A percentile compares a stretch with the other conserved stretches of the same genome.
These are phyloP conservation scores for Remorina albescens DNA, from an alignment of 2,797 vertebrate genomes.

Conservation along the genomic window DNA sequence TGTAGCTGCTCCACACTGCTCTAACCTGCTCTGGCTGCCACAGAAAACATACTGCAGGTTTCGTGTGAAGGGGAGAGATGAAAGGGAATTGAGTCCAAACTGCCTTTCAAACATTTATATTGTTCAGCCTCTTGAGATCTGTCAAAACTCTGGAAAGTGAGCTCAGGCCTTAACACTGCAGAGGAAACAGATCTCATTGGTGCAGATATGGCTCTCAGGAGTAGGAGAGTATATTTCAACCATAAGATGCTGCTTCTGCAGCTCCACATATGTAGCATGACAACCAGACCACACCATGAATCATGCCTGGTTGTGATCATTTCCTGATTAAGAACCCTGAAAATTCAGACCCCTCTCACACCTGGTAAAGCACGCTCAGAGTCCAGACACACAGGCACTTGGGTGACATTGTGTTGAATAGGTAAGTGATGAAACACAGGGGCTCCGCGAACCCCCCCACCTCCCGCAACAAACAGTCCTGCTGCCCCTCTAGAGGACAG, in stretches of 20 bases:
- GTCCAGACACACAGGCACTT: conserved; percentile 67
- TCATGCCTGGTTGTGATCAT: conserved; percentile 73
- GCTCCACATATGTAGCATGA: conserved; percentile 60
- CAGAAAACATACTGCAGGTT: conserved; percentile 68
- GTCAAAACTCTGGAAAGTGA: conserved; percentile 71
- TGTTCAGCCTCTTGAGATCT: conserved; percentile 71
- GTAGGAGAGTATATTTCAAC: conserved; percentile 63
- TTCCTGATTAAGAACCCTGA: conserved; percentile 76
- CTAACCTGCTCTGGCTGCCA: conserved; percentile 65
- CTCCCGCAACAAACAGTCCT: conserved; percentile 62
- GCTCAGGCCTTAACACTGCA: conserved; percentile 61
- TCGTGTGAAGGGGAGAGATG: conserved; percentile 68
- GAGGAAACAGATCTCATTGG: conserved; percentile 60
- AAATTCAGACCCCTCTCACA: conserved; percentile 72
- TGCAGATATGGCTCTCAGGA: conserved; percentile 69
- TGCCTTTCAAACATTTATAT: conserved; percentile 77
- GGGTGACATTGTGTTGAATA: conserved; percentile 81
- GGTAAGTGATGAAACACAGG: conserved; percentile 83
- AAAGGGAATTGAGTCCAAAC: conserved; percentile 71
- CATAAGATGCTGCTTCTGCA: conserved; percentile 71
- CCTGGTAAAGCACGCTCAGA: conserved; percentile 75
- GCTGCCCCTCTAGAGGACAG: conserved; percentile 68
- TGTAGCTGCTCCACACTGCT: conserved; percentile 62
- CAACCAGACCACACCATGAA: conserved; percentile 75
- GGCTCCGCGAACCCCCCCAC: conserved; percentile 63